phyloP scores from a whole-genome alignment of 2,888 invertebrate genomes.

The Apeira syringaria region DNA sequence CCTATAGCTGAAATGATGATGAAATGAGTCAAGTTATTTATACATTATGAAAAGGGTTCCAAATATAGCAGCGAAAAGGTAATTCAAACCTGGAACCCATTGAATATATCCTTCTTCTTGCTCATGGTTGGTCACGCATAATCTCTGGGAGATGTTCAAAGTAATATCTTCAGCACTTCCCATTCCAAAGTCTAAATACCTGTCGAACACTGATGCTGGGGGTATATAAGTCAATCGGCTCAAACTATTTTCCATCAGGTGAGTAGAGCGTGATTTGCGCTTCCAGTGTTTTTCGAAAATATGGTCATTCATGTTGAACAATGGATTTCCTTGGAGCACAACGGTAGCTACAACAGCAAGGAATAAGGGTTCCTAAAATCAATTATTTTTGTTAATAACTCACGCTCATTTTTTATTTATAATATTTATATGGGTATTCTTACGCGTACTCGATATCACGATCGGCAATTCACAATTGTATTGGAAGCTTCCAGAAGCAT shows the following conservation, averaged over 20 bases:
- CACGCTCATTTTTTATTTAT: no score
- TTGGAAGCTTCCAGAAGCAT: no score
- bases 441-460: no score
- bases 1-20: no score
- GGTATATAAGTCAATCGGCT: constrained; percentile 62
- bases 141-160: constrained; percentile 69
- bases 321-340: constrained; percentile 54
- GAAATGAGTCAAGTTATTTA: no score
- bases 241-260: constrained; percentile 73
- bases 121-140: constrained; percentile 73
- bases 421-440: no score
- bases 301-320: constrained; percentile 57
- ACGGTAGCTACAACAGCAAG: constrained; percentile 62
- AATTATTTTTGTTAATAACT: no score
- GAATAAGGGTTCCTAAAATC: constrained; percentile 61
- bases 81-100: constrained; percentile 67
- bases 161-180: constrained; percentile 63
- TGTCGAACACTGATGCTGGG: constrained; percentile 66
- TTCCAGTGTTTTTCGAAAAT: constrained; percentile 58
- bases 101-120: constrained; percentile 66
- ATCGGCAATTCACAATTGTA: no score
- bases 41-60: no score
- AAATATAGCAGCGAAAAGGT: no score
- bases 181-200: constrained; percentile 68
- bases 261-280: constrained; percentile 51